Base-by-base conservation (phyloP, 1,140 invertebrate genomes). In the Halesus radiatus region DNA sequence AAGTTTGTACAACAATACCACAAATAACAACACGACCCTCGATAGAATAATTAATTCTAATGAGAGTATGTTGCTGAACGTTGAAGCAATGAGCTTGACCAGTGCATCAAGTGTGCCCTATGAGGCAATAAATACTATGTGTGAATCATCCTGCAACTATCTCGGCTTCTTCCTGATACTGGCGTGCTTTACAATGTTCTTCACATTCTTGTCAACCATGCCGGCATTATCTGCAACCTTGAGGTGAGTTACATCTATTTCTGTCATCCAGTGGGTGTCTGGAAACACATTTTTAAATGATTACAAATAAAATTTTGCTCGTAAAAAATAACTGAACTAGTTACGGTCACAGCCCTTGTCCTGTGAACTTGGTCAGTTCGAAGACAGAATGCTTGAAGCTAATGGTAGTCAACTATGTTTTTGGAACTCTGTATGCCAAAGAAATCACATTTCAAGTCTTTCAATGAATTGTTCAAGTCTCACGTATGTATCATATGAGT, bases 171-270 rank as follows among this genome's bases (percentile, higher is more conserved):
- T 95, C 86, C 87, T 95, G 3, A 87, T 86, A 0, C 85, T 95
- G 3, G 90, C 94, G 16, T 95, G 95, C 84, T 86, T 94, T 6
- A 89, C 93, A 23, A 95, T 96, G 91, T 90, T 95, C 29, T 93
- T 95, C 84, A 95, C 94, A 0, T 96, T 96, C 85, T 85, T 95
- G 1, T 92, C 93, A 75, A 94, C 94, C 8, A 95, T 96, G 92
- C 95, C 95, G 0, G 93, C 94, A 0, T 86, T 96, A 0, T 93
- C 94, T 0, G 93, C 94, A 3, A 95, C 94, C 0, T 87, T 96
- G 1, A 92, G 94, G 94, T 94, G 85, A 87, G 76, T 45, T 45
- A 45, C 8, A 45, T 45, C 37, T 13, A 45, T 1, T 37, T 29
- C 2, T 29, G 26, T 29, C 26, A 29, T 29, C 26, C 26, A 29